Evolutionary conservation across 2,113 vertebrate species (phyloP).

Genomic region (Camelus dromedarius): DNA sequence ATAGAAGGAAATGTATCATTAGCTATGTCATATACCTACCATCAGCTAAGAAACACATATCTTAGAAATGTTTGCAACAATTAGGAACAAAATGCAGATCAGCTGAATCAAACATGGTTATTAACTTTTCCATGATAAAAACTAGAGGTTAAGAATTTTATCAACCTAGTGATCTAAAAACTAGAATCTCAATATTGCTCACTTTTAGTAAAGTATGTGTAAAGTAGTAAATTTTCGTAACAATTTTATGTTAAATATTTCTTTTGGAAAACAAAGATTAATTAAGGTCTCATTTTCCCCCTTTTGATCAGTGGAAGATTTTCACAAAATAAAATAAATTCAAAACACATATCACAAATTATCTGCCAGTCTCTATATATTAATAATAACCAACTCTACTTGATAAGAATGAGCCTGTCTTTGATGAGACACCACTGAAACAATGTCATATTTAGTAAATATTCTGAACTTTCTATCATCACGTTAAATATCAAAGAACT

Average conservation of each 20-base stretch:
- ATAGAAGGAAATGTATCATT: background rate
- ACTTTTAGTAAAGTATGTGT: background rate
- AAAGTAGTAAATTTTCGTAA: background rate
- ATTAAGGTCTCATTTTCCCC: background rate
- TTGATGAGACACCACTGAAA: background rate
- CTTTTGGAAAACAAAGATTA: constrained; percentile 26
- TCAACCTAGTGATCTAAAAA: background rate
- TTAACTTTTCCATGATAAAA: constrained; percentile 9
- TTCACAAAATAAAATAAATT: constrained; percentile 42
- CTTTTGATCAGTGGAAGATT: background rate
- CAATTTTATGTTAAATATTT: constrained; percentile 6
- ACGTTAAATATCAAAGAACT: background rate
- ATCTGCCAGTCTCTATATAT: background rate
- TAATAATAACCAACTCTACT: constrained; percentile 22
- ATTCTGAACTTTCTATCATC: background rate
- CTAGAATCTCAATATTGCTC: background rate
- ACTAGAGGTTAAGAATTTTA: constrained; percentile 11
- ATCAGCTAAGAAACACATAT: background rate
- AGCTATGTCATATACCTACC: background rate
- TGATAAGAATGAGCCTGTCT: background rate
- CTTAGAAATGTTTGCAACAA: background rate
- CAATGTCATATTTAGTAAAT: constrained; percentile 1
- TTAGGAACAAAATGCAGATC: background rate
- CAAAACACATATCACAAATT: background rate
- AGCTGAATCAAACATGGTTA: background rate